Evolutionary conservation across 2,888 invertebrate genomes (phyloP), one percentile per base, ranked within the genome.

Genomic region (Parnassius glacialis): DNA sequence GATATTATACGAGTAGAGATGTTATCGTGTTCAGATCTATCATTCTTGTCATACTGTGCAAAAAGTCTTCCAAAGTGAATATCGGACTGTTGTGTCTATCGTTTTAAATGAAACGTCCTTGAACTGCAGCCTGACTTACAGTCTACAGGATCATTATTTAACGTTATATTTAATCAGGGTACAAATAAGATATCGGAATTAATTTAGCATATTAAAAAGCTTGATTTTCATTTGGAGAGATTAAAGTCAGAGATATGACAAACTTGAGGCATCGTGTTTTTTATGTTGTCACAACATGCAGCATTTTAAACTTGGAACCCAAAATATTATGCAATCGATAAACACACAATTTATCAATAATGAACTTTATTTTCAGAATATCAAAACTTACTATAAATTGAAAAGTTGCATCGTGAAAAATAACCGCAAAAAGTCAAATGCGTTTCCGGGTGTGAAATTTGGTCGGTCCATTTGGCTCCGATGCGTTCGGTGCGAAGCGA

Each of bases 361-460:
- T 42, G 10, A n/a, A 47, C 63, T 56, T 48, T 63, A 63, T 52
- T 20, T 0, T 1, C 11, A 16, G 2, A 3, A 2, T 1, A 1
- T 25, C 50, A 54, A 62, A 52, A 48, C 52, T 13, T 11, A 11
- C 12, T 0, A 25, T 10, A 11, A 42, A 47, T 44, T 44, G 41
- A 25, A 2, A 11, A 5, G 5, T 58, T 44, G 12, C 16, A 54
- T 62, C 58, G 50, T 42, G 34, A 12, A 25, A n/a, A n/a, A 16
- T 1, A 64, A 67, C 68, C 71, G 75, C 78, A 84, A 87, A 87
- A 85, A 62, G 59, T 48, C 55, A 47, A 34, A 45, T 13, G 20
- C 47, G 47, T 63, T 63, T 63, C 63, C 89, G 85, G 87, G 86
- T 87, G 87, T 88, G 82, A 89, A 88, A 87, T 88, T 84, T 85